A percentile compares a stretch with the other conserved stretches of the same genome.
Conservation (phyloP, 2,113 vertebrate species). For the Miniopterus natalensis region DNA sequence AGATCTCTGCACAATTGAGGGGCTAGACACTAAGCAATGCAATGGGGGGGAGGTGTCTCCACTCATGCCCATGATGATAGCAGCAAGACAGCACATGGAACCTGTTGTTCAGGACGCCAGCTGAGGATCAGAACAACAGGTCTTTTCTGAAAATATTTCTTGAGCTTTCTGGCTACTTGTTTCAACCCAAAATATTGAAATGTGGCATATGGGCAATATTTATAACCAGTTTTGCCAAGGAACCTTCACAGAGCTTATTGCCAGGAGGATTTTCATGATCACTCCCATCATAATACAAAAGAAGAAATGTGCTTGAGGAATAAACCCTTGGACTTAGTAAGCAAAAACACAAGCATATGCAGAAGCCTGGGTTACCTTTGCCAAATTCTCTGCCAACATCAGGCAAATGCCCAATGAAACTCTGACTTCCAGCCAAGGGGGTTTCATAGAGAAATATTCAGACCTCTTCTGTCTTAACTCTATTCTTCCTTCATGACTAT, state of each 20-base stretch:
- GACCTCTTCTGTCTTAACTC: conserved; percentile 13
- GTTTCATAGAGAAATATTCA: conserved; percentile 48
- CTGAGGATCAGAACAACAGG: conserved; percentile 32
- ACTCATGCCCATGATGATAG: background rate
- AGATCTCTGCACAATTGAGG: background rate
- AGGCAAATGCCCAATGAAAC: conserved; percentile 70
- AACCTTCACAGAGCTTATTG: conserved; percentile 64
- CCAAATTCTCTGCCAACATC: conserved; percentile 64
- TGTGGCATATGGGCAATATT: conserved; percentile 60
- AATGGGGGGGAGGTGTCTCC: background rate
- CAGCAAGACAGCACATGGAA: background rate
- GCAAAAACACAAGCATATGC: conserved; percentile 70
- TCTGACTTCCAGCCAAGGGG: conserved; percentile 28
- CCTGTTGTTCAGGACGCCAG: conserved; percentile 10
- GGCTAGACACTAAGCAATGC: background rate
- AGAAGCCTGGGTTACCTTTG: conserved; percentile 59
- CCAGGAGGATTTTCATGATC: conserved; percentile 73
- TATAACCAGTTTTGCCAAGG: conserved; percentile 53
- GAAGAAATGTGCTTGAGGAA: conserved; percentile 75
- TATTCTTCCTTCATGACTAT: background rate
- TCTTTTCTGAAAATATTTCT: conserved; percentile 48
- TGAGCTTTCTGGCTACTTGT: conserved; percentile 5
- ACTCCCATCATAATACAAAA: conserved; percentile 64
- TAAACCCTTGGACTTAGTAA: conserved; percentile 73
- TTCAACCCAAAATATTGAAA: conserved; percentile 74